A percentile compares a stretch with the other conserved stretches of the same genome.
Evolutionary conservation across 2,888 invertebrate species (phyloP).

Genomic region (Calameuta pallipes): DNA sequence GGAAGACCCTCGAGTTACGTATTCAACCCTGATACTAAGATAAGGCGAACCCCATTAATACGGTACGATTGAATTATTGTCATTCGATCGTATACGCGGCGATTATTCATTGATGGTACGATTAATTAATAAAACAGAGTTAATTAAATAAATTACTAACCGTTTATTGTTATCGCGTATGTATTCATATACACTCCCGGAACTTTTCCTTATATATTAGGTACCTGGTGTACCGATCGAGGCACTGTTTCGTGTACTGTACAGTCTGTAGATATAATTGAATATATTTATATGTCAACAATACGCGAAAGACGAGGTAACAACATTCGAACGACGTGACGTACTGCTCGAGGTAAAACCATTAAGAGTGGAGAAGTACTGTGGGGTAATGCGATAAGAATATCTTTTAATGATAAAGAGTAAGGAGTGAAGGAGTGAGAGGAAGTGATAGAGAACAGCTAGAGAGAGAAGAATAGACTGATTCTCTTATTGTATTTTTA

Average conservation of each 20-base stretch:
- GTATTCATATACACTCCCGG: no score
- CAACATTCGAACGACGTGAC: neutral
- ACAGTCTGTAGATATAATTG: neutral
- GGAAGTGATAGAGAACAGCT: neutral
- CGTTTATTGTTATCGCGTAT: neutral
- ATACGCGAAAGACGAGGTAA: neutral
- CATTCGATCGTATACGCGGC: neutral
- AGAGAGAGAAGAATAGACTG: neutral
- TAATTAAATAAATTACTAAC: neutral
- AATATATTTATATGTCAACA: neutral
- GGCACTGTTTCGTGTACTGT: neutral
- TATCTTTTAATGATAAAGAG: neutral
- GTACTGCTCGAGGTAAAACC: neutral
- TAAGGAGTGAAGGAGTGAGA: constrained; percentile 1
- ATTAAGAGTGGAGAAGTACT: neutral
- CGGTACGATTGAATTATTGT: neutral
- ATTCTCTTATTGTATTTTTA: neutral
- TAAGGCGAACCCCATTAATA: neutral
- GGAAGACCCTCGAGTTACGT: neutral
- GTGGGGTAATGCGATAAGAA: neutral
- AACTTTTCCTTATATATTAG: neutral
- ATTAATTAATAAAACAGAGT: neutral
- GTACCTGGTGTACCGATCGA: neutral
- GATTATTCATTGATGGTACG: neutral
- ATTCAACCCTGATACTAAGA: neutral